Evolutionary conservation across 2,888 invertebrate genomes (phyloP).

Genomic region (Cephonodes hylas): DNA sequence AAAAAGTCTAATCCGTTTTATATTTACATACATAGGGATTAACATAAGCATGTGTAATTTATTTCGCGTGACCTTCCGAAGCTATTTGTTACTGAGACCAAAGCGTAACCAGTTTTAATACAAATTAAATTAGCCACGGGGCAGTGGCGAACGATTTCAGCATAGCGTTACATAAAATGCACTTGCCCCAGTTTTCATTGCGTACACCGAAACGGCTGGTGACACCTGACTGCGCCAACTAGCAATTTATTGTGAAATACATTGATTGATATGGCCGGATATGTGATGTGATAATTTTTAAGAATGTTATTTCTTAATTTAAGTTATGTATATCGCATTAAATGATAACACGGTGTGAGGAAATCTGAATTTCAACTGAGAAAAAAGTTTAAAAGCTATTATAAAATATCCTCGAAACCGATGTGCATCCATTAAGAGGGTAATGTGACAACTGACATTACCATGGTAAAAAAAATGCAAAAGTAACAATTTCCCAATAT

Average conservation of each 20-base stretch:
- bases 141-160: constrained; percentile 1
- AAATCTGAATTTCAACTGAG: no score
- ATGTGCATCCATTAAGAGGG: no score
- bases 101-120: neutral
- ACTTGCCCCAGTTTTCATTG: constrained; percentile 42
- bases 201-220: constrained; percentile 23
- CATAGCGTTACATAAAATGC: constrained; percentile 37
- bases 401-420: no score
- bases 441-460: no score
- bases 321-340: no score
- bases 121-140: neutral
- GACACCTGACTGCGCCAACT: constrained; percentile 34
- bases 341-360: no score
- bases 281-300: neutral
- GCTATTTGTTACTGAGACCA: neutral
- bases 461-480: no score
- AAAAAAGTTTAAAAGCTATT: no score
- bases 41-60: neutral
- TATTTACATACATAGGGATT: neutral
- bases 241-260: constrained; percentile 27
- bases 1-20: neutral
- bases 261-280: constrained; percentile 18
- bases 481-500: no score
- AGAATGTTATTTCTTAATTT: neutral
- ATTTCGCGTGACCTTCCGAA: constrained; percentile 2